Evolutionary conservation across 2,113 vertebrate species (phyloP).

Genomic region (Clarias macrocephalus): DNA sequence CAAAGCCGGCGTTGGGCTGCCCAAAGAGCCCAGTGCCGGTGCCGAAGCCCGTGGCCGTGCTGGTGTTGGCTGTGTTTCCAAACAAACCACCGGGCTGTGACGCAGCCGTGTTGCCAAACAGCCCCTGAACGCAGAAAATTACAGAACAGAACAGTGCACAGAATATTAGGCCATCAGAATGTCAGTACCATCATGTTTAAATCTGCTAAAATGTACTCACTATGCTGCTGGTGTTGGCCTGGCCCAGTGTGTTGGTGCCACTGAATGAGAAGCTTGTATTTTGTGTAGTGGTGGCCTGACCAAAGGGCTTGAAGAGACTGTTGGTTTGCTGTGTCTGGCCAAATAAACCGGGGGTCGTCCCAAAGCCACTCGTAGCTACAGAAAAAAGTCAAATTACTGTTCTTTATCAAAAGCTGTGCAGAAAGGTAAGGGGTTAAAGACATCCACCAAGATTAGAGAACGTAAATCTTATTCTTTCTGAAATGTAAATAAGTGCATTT

Average conservation of each 20-base stretch:
- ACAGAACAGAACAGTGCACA: not conserved
- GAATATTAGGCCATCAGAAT: not conserved
- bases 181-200: not conserved
- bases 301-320: conserved; percentile 91
- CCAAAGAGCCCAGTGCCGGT: conserved; percentile 85
- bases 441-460: too few relatives aligned
- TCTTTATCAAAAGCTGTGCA: not conserved
- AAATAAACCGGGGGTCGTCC: conserved; percentile 82
- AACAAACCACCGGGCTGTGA: conserved; percentile 85
- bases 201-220: conserved; percentile 65
- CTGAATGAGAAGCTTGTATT: conserved; percentile 88
- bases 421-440: too few relatives aligned
- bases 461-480: not conserved
- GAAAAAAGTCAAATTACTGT: not conserved
- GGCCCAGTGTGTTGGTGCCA: conserved; percentile 82
- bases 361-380: conserved; percentile 80
- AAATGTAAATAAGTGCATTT: not conserved
- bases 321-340: conserved; percentile 67
- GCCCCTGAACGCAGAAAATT: conserved; percentile 71
- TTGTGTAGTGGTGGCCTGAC: conserved; percentile 81
- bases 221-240: conserved; percentile 87
- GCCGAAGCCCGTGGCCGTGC: conserved; percentile 84
- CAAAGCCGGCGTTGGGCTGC: conserved; percentile 82
- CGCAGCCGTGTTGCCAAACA: conserved; percentile 87
- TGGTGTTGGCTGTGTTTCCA: conserved; percentile 83